Percentiles rank a stretch among this genome's conserved stretches.
These are phyloP conservation scores for Paradoxurus hermaphroditus DNA, from an alignment of 2,113 vertebrate species.

Conservation along the genomic window DNA sequence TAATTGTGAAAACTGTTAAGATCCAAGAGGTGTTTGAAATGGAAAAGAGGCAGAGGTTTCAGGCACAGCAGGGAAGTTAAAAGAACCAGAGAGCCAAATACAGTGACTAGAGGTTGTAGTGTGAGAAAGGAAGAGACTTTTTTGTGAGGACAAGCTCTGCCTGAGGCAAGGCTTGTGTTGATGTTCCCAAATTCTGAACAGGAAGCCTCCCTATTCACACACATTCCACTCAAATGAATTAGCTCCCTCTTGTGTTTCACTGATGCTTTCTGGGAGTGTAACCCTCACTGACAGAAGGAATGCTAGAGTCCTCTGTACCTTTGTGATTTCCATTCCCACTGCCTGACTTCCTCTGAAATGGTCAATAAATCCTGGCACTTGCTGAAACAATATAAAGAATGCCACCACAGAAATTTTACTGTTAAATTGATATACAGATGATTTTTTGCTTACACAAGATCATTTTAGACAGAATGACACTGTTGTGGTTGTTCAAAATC, in stretches of 20 bases:
- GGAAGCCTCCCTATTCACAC: background rate
- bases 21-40: background rate
- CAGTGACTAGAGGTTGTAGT: background rate
- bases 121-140: background rate
- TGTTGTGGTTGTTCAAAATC: background rate
- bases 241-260: background rate
- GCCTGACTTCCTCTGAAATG: background rate
- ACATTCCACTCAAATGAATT: background rate
- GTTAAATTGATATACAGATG: background rate
- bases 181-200: background rate
- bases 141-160: background rate
- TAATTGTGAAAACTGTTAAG: background rate
- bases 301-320: background rate
- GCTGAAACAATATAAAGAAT: constrained; percentile 9
- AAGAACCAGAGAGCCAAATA: background rate
- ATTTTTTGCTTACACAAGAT: background rate
- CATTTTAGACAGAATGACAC: background rate
- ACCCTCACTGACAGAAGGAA: background rate
- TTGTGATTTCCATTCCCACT: background rate
- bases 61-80: background rate
- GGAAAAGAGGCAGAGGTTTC: background rate
- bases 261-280: background rate
- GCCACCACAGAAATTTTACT: background rate
- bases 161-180: background rate
- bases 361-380: background rate